Evolutionary conservation across 1,140 invertebrate genomes (phyloP).

Genomic region (Drosophila bifasciata): DNA sequence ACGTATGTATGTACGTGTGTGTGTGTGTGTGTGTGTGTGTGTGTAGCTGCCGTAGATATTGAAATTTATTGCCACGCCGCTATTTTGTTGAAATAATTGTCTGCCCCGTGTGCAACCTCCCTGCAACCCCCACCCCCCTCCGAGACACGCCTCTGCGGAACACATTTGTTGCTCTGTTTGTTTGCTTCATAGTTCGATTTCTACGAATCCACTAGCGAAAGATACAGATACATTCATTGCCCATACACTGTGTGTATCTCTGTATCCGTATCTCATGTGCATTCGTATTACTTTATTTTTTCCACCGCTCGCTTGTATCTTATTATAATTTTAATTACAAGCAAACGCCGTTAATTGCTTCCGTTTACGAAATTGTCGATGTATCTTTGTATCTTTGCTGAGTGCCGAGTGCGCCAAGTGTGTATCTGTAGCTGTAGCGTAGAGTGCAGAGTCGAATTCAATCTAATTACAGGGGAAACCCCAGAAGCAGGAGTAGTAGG

Average conservation of each 20-base stretch:
- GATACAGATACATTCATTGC: constrained; percentile 13
- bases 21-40: too few species aligned
- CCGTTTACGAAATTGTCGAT: constrained; percentile 71
- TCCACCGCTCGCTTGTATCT: constrained; percentile 57
- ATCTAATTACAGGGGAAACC: too few species aligned
- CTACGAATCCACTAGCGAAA: constrained; percentile 55
- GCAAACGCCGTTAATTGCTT: constrained; percentile 76
- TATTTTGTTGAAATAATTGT: constrained; percentile 78
- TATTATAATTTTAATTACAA: constrained; percentile 83
- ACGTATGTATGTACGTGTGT: too few species aligned
- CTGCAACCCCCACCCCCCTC: background rate
- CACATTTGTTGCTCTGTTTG: constrained; percentile 21
- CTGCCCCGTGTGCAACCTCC: constrained; percentile 34
- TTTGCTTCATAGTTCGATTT: constrained; percentile 61
- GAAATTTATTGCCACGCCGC: constrained; percentile 77
- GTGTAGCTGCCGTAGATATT: constrained; percentile 55
- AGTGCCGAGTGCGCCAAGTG: background rate
- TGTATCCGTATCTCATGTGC: constrained; percentile 42
- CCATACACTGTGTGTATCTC: constrained; percentile 26
- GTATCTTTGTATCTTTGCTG: constrained; percentile 1
- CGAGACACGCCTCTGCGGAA: background rate
- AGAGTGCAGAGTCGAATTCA: too few species aligned
- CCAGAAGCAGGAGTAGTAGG: too few species aligned
- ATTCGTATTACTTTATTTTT: constrained; percentile 71
- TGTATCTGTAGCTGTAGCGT: too few species aligned